phyloP scores from a whole-genome alignment of 2,113 vertebrate genomes.

The Bucco capensis region DNA sequence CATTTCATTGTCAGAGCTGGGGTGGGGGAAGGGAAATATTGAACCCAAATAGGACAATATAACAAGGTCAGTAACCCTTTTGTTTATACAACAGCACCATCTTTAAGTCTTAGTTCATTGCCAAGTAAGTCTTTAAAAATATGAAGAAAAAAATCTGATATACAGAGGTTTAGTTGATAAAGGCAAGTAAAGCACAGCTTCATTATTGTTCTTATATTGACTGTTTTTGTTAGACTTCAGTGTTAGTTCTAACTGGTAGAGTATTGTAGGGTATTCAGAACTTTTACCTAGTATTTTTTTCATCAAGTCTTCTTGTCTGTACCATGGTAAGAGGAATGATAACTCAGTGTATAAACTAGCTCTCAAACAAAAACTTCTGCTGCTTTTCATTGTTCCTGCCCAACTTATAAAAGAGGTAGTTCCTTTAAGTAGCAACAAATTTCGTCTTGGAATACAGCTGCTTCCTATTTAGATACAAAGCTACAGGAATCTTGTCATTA shows the following conservation, averaged over 20 bases:
- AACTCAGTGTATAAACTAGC: not conserved
- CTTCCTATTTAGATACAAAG: not conserved
- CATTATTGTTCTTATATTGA: not conserved
- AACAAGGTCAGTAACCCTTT: not conserved
- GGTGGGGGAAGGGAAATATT: not conserved
- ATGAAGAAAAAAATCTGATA: not conserved
- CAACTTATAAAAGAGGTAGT: not conserved
- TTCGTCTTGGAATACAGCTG: not conserved
- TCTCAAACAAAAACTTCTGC: not conserved
- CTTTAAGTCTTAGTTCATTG: too few relatives aligned
- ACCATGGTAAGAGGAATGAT: not conserved
- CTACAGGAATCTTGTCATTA: not conserved
- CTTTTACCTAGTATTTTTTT: not conserved
- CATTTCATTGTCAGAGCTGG: not conserved
- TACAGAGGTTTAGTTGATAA: not conserved
- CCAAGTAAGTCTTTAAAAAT: not conserved
- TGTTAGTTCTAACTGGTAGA: not conserved
- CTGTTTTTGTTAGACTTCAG: not conserved
- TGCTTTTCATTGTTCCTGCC: not conserved
- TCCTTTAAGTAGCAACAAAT: not conserved
- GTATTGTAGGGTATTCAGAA: not conserved
- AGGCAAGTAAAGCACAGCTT: not conserved
- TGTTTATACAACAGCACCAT: not conserved
- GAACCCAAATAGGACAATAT: not conserved
- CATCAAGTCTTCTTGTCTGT: not conserved